phyloP scores from a whole-genome alignment of 2,888 invertebrate species.

The Dynastes grantii region DNA sequence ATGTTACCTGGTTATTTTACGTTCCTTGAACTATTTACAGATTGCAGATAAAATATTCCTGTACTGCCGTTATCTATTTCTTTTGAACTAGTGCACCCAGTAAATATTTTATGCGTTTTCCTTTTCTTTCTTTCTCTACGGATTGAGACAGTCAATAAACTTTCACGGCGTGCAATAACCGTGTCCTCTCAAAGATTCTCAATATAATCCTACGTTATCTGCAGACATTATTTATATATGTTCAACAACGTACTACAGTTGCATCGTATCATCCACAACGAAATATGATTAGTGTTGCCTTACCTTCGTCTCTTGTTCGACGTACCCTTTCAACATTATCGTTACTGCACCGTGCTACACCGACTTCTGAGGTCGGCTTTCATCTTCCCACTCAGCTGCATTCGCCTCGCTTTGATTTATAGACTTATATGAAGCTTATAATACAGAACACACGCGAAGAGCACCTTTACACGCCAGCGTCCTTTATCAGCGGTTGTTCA shows the following conservation, averaged over 20 bases:
- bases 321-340: neutral
- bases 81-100: no score
- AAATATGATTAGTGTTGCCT: neutral
- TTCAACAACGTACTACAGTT: neutral
- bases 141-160: no score
- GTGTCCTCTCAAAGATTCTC: no score
- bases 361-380: neutral
- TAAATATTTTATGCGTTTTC: no score
- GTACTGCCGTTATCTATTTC: no score
- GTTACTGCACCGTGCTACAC: neutral
- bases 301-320: neutral
- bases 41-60: no score
- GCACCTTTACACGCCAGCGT: neutral
- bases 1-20: no score
- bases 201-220: no score
- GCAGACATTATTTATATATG: no score
- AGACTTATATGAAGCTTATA: neutral
- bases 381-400: neutral
- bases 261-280: neutral
- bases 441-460: neutral
- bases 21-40: no score
- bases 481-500: slow-evolving; percentile 5
- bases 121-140: no score
- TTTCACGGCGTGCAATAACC: no score
- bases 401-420: neutral